phyloP scores from a whole-genome alignment of 2,113 vertebrate species.

The Atherinomorus stipes region DNA sequence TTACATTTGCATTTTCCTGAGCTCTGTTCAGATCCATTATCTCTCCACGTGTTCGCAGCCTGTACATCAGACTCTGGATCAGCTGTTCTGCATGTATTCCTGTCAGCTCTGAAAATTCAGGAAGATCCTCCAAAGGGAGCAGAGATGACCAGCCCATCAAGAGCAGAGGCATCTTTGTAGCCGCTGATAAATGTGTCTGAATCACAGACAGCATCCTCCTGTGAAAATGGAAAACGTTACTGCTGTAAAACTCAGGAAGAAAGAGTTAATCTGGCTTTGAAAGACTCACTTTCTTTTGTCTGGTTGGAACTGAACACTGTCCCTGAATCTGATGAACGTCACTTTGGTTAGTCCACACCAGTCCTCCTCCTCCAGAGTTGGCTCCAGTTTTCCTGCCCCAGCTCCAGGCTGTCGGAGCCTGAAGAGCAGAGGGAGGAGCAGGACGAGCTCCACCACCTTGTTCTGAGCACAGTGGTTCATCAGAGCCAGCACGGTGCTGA shows the following conservation, averaged over 20 bases:
- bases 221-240: background rate
- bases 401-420: conserved; percentile 38
- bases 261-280: background rate
- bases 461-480: conserved; percentile 50
- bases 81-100: conserved; percentile 52
- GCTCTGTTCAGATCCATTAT: accelerated
- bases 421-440: conserved; percentile 77
- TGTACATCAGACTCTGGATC: conserved; percentile 74
- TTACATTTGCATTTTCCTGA: conserved; percentile 52
- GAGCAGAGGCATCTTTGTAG: conserved; percentile 62
- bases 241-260: accelerated
- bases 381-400: conserved; percentile 30
- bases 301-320: accelerated
- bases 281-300: conserved; percentile 64
- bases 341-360: conserved; percentile 54
- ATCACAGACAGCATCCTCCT: conserved; percentile 69
- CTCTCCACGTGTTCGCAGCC: conserved; percentile 45
- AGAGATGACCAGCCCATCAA: conserved; percentile 74
- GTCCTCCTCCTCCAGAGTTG: conserved; percentile 50
- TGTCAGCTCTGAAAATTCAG: conserved; percentile 36
- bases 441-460: conserved; percentile 59
- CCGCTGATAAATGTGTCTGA: background rate
- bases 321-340: conserved; percentile 28
- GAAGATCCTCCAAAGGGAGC: conserved; percentile 68
- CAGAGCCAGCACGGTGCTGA: conserved; percentile 67